These are phyloP conservation scores for Polydrusus pterygomalis DNA, from an alignment of 2,888 invertebrate species.

Conservation along the genomic window DNA sequence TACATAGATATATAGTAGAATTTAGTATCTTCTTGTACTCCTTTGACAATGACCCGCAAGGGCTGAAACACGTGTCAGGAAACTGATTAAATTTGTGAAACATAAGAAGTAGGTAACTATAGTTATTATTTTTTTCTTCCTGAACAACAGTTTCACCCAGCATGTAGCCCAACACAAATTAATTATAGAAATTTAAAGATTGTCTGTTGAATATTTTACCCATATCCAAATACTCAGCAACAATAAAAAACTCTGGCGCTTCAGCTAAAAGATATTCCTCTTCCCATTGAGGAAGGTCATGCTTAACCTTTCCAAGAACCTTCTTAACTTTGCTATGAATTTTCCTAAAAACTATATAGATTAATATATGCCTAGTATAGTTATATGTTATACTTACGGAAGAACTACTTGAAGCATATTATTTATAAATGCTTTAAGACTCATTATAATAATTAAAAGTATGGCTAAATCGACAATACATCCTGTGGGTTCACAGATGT, in stretches of 20 bases:
- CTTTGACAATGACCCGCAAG: too few relatives aligned
- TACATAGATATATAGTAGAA: too few relatives aligned
- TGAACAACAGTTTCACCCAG: too few relatives aligned
- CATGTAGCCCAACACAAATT: too few relatives aligned
- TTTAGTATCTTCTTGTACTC: too few relatives aligned
- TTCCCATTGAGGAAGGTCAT: slow-evolving; percentile 65
- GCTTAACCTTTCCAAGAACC: not conserved
- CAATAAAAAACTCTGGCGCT: slow-evolving; percentile 65
- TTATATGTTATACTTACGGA: slow-evolving; percentile 71
- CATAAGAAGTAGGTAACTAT: too few relatives aligned
- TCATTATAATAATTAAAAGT: slow-evolving; percentile 75
- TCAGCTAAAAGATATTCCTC: slow-evolving; percentile 66
- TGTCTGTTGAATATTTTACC: slow-evolving; percentile 58
- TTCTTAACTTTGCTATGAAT: slow-evolving; percentile 15
- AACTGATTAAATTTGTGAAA: too few relatives aligned
- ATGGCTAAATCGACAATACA: slow-evolving; percentile 76
- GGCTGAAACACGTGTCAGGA: too few relatives aligned
- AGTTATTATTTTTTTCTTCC: too few relatives aligned
- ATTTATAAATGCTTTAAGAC: slow-evolving; percentile 73
- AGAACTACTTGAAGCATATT: slow-evolving; percentile 59
- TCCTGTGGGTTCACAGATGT: slow-evolving; percentile 73
- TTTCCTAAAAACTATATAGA: slow-evolving; percentile 18
- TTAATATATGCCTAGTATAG: too few relatives aligned
- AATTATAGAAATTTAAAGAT: not conserved
- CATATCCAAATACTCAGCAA: slow-evolving; percentile 67